Percentiles rank a stretch among this genome's conserved stretches.
Evolutionary conservation across 2,113 vertebrate genomes (phyloP).

Genomic region (Gobio gobio): DNA sequence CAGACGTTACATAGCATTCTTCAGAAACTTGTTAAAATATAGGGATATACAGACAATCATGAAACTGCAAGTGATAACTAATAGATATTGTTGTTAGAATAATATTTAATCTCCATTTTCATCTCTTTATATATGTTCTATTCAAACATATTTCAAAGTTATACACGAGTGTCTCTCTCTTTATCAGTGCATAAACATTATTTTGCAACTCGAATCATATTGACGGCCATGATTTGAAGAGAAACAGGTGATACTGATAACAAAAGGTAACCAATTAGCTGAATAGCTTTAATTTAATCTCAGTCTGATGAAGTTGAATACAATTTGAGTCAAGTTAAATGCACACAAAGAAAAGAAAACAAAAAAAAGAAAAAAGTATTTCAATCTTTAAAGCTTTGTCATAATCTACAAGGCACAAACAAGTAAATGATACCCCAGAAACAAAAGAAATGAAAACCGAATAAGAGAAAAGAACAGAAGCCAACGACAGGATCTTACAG

Average conservation of each 20-base stretch:
- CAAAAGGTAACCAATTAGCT: neutral
- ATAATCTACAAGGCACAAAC: constrained; percentile 56
- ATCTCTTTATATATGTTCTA: neutral
- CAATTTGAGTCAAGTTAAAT: constrained; percentile 8
- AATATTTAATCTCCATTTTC: constrained; percentile 14
- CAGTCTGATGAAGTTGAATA: neutral
- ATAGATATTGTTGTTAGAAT: neutral
- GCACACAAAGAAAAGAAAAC: constrained; percentile 43
- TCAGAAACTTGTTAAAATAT: neutral
- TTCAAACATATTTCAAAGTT: neutral
- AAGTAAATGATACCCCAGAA: constrained; percentile 51
- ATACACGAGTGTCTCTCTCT: neutral
- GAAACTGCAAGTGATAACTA: neutral
- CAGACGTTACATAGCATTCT: neutral
- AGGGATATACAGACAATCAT: neutral
- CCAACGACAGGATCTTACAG: constrained; percentile 10
- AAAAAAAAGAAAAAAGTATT: neutral
- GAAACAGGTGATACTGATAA: neutral
- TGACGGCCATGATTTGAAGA: neutral
- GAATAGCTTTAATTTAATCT: neutral
- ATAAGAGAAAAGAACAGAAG: constrained; percentile 29
- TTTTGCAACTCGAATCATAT: neutral
- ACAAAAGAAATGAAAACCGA: constrained; percentile 31
- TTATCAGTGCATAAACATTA: constrained; percentile 18
- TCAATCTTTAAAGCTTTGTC: neutral